These are phyloP conservation scores for Galago senegalensis DNA, from an alignment of 2,797 vertebrate genomes.

Conservation along the genomic window DNA sequence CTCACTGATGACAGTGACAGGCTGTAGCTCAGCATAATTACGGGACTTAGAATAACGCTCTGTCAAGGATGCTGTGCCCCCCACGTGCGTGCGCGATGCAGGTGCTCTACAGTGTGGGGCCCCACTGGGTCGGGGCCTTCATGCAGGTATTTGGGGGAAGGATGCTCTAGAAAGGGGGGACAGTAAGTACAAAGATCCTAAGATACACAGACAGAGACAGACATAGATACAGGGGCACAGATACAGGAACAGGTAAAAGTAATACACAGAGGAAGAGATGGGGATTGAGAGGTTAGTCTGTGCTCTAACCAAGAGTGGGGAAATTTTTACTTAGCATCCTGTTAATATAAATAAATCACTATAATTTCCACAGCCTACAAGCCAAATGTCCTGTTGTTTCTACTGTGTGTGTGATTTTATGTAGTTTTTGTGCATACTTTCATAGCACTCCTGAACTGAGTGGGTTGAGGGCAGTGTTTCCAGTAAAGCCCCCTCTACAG, in stretches of 20 bases:
- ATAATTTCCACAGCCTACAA: neutral
- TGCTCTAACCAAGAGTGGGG: neutral
- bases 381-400: neutral
- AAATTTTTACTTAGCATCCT: neutral
- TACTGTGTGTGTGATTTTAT: neutral
- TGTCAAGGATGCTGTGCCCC: neutral
- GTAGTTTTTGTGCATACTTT: neutral
- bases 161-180: neutral
- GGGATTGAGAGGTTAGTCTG: neutral
- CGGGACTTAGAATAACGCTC: neutral
- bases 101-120: neutral
- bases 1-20: neutral
- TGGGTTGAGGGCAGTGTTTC: neutral
- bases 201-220: neutral
- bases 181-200: neutral
- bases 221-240: neutral
- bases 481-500: neutral
- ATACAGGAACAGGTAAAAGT: neutral
- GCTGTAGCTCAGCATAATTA: neutral
- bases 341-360: neutral
- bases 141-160: neutral
- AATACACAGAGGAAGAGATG: neutral
- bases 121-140: neutral
- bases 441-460: neutral
- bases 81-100: neutral